phyloP scores from a whole-genome alignment of 1,140 invertebrate genomes.

The Alviniconcha marisindica region DNA sequence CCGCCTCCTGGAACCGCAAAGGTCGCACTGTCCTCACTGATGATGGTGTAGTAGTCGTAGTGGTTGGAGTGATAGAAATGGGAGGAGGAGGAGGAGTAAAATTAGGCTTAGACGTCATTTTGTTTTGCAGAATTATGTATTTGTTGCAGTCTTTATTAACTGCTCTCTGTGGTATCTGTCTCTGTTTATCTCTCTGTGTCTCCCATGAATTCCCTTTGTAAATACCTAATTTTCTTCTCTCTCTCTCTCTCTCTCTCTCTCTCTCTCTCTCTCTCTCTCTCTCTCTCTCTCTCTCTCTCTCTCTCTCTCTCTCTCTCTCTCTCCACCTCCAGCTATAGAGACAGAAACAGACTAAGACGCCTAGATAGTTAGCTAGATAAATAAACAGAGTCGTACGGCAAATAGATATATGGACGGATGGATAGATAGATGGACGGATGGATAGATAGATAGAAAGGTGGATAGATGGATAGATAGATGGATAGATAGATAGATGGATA shows the following conservation, averaged over 20 bases:
- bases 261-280: not conserved
- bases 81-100: not conserved
- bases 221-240: not conserved
- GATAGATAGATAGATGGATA: not conserved
- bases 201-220: not conserved
- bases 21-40: not conserved
- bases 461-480: no score
- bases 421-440: not conserved
- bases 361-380: no score
- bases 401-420: not conserved
- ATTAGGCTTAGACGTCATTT: not conserved
- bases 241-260: not conserved
- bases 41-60: not conserved
- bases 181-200: not conserved
- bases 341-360: no score
- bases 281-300: not conserved
- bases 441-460: no score
- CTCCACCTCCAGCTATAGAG: no score
- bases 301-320: no score
- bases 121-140: not conserved
- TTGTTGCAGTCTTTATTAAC: not conserved
- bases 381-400: no score
- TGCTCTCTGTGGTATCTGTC: not conserved
- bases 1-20: conserved; percentile 4
- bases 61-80: not conserved